Base-by-base conservation (phyloP, 2,797 vertebrate species). In the Euthynnus affinis region DNA sequence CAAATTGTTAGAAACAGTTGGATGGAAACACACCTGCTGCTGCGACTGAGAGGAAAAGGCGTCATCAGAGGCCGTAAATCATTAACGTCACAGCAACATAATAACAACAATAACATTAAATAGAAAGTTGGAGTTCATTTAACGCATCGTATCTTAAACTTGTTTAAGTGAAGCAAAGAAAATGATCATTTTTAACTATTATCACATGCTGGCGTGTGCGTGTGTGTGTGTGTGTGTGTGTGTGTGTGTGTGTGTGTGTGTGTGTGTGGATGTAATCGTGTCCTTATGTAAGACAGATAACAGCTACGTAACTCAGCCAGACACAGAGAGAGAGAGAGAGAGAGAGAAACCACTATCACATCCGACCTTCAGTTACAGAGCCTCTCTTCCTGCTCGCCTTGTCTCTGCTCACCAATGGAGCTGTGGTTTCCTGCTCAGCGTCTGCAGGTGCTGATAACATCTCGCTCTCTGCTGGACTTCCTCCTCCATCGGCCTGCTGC, bases 361-460 rank as follows among this genome's bases (percentile, higher is more conserved):
- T 82, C 61, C 70, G 56, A 79, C n/a, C 82, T 84, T 87, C 86
- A 63, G 77, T 92, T 88, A 83, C 75, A 68, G 42, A 74, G 82
- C 20, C 6, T 4, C 78, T 86, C 86, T 80, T 85, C 81, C 76
- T 85, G 79, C 88, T 91, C 52, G 48, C 59, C 86, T 84, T 27
- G 71, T 73, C 87, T 92, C 86, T 85, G 74, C 78, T 89, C 74
- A 76, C 56, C 76, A 62, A 74, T 92, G 83, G 76, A 83, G 71
- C 55, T 93, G 94, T 92, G 90, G 92, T 94, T 97, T 96, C 95
- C 94, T 96, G 94, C 94, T 91, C 91, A 86, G 87, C 90, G 95
- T 96, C 96, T 93, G 95, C 88, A 93, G 93, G 80, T 87, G 74
- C 86, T 94, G 96, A 97, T 97, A 97, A 92, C 88, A 96, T 96